Percentiles rank a stretch among this genome's conserved stretches.
Evolutionary conservation across 2,888 invertebrate species (phyloP).

Genomic region (Agriotes lineatus): DNA sequence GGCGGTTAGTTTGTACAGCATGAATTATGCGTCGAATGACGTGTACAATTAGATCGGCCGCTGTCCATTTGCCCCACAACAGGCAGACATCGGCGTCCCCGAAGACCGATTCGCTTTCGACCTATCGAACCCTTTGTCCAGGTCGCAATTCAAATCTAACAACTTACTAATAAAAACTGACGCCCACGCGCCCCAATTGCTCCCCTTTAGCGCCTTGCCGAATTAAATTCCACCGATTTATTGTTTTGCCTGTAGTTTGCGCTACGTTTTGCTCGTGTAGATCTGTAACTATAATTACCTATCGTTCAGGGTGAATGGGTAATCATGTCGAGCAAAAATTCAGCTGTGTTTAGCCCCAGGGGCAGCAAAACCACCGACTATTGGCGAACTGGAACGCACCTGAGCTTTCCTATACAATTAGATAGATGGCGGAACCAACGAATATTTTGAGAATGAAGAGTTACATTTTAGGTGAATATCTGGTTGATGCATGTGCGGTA

Average conservation of each 20-base stretch:
- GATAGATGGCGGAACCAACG: too few relatives aligned
- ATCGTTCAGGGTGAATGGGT: too few relatives aligned
- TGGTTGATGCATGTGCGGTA: too few relatives aligned
- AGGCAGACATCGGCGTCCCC: constrained; percentile 24
- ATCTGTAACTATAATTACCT: too few relatives aligned
- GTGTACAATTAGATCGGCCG: constrained; percentile 50
- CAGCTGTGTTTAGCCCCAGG: too few relatives aligned
- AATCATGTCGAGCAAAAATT: too few relatives aligned
- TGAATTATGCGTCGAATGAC: constrained; percentile 52
- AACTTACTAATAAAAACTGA: constrained; percentile 32
- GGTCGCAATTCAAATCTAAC: constrained; percentile 30
- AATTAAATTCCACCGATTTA: background rate
- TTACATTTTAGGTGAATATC: too few relatives aligned
- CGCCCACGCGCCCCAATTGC: background rate
- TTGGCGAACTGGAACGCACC: too few relatives aligned
- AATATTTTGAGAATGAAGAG: too few relatives aligned
- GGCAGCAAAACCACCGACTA: too few relatives aligned
- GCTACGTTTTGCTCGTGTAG: too few relatives aligned
- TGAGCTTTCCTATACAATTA: too few relatives aligned
- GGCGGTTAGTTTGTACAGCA: constrained; percentile 47
- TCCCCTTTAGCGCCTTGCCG: background rate
- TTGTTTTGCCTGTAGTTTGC: background rate
- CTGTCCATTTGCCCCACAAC: constrained; percentile 37
- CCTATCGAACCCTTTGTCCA: constrained; percentile 29
- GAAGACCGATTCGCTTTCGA: constrained; percentile 30